phyloP scores from a whole-genome alignment of 2,113 vertebrate genomes.

The Ptychochromis oligacanthus region DNA sequence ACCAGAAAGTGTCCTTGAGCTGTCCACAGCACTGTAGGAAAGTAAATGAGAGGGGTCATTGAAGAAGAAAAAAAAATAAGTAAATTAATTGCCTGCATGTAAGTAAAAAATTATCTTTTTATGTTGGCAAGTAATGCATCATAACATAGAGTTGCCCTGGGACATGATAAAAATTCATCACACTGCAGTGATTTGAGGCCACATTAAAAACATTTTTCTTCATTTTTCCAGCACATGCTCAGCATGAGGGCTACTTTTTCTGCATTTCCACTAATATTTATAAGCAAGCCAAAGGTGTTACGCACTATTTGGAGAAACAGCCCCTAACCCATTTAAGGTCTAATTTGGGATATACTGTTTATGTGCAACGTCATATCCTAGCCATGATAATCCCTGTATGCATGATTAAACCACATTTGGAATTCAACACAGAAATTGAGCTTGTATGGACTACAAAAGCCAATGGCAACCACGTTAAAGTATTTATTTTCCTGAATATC shows the following conservation, averaged over 20 bases:
- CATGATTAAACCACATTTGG: conserved; percentile 54
- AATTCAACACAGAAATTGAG: conserved; percentile 29
- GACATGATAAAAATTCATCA: conserved; percentile 44
- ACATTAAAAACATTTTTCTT: conserved; percentile 30
- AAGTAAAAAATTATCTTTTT: conserved; percentile 31
- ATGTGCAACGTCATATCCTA: conserved; percentile 35
- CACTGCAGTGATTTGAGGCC: conserved; percentile 16
- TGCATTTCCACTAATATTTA: conserved; percentile 21
- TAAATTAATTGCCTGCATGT: conserved; percentile 28
- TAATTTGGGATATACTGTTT: conserved; percentile 57
- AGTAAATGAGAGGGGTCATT: conserved; percentile 5
- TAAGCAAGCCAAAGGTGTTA: conserved; percentile 33
- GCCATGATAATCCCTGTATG: conserved; percentile 48
- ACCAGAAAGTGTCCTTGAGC: conserved; percentile 95
- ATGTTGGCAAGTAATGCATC: conserved; percentile 37
- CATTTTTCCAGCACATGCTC: conserved; percentile 20
- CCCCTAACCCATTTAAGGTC: conserved; percentile 43
- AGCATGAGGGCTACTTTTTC: conserved; percentile 10
- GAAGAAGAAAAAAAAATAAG: neutral
- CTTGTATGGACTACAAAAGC: neutral
- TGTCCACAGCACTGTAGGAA: conserved; percentile 91
- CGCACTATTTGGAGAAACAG: conserved; percentile 26
- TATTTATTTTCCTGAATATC: neutral
- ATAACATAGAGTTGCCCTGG: conserved; percentile 12
- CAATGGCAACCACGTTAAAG: neutral